Base-by-base conservation (phyloP, 2,113 vertebrate species). In the Arenaria interpres region DNA sequence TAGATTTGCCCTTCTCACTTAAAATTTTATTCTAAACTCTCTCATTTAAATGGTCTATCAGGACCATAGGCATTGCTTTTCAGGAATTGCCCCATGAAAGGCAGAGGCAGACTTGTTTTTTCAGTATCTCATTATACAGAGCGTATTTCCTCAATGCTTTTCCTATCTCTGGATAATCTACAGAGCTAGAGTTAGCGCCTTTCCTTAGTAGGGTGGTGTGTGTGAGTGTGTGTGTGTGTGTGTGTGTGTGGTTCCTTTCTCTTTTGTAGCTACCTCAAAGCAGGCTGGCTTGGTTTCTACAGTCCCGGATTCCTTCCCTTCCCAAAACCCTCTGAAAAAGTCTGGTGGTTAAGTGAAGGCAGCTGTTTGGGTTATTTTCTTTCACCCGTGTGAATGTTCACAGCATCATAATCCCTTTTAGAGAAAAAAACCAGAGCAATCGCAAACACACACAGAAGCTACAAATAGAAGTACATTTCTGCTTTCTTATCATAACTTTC, bases 341-440 rank as follows among this genome's bases (percentile, higher is more conserved):
- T 60, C 79, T 68, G 33, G 50, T 67, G 51, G 51, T 72, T 84
- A 25, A 76, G 41, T 14, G 27, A 20, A 92, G 86, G 63, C 57
- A 63, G 89, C 94, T 85, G 83, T 60, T 80, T 88, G 88, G 75
- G 67, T 91, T 83, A 51, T 91, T 91, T 85, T 89, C 50, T 91
- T 96, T 89, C 93, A 79, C 62, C 77, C 21, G 0, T 54, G 46
- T 67, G 81, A 87, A 84, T 4, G 20, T 84, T 89, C 68, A 53
- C 32, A 73, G 53, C 77, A 76, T 80, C 72, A 9, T 30, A 93
- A 93, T 84, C 63, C 57, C 73, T 75, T 76, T 63, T 22, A 79
- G 63, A n/a, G 32, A 22, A 59, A 83, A 63, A 89, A 87, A 0
- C 3, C n/a, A 67, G 57, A 67, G 81, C 30, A 9, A 62, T 53